A percentile compares a stretch with the other conserved stretches of the same genome.
These are phyloP conservation scores for Hydrozoanthus gracilis DNA, from an alignment of 92 coral and sea anemone genomes.

Conservation along the genomic window DNA sequence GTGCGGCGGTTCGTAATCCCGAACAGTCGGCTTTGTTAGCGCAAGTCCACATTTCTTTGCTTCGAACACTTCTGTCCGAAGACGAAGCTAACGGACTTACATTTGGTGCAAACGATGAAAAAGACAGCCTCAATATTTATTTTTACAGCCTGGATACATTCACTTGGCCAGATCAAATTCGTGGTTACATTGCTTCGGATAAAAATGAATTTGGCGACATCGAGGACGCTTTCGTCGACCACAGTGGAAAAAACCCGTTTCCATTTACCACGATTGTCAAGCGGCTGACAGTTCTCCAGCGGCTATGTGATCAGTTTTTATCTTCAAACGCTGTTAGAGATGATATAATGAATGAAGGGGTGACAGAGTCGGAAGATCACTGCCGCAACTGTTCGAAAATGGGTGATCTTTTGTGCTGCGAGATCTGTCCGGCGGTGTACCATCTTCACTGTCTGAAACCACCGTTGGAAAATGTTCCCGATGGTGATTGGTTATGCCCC, in stretches of 20 bases:
- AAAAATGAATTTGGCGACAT: slow-evolving; percentile 83
- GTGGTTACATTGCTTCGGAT: slow-evolving; percentile 87
- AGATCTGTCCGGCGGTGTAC: slow-evolving; percentile 95
- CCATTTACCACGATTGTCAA: slow-evolving; percentile 84
- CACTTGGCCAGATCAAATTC: slow-evolving; percentile 96
- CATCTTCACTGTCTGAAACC: slow-evolving; percentile 99
- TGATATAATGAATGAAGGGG: slow-evolving; percentile 95
- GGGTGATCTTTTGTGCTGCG: slow-evolving; percentile 99
- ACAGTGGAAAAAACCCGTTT: slow-evolving; percentile 64
- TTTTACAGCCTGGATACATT: slow-evolving; percentile 85
- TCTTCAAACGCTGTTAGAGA: slow-evolving; percentile 94
- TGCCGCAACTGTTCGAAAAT: slow-evolving; percentile 95
- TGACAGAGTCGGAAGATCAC: slow-evolving; percentile 95
- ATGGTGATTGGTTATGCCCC: slow-evolving; percentile 99
- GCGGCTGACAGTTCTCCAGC: slow-evolving; percentile 81
- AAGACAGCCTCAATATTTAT: slow-evolving; percentile 92
- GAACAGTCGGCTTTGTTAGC: slow-evolving; percentile 91
- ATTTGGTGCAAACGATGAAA: slow-evolving; percentile 95
- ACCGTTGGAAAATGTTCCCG: slow-evolving; percentile 96
- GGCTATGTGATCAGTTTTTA: slow-evolving; percentile 92
- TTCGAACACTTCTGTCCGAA: slow-evolving; percentile 87
- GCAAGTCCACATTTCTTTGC: slow-evolving; percentile 86
- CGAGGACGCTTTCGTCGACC: slow-evolving; percentile 65
- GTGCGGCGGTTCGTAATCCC: slow-evolving; percentile 81
- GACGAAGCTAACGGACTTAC: slow-evolving; percentile 96